phyloP scores from a whole-genome alignment of 2,113 vertebrate species.

The Odocoileus virginianus region DNA sequence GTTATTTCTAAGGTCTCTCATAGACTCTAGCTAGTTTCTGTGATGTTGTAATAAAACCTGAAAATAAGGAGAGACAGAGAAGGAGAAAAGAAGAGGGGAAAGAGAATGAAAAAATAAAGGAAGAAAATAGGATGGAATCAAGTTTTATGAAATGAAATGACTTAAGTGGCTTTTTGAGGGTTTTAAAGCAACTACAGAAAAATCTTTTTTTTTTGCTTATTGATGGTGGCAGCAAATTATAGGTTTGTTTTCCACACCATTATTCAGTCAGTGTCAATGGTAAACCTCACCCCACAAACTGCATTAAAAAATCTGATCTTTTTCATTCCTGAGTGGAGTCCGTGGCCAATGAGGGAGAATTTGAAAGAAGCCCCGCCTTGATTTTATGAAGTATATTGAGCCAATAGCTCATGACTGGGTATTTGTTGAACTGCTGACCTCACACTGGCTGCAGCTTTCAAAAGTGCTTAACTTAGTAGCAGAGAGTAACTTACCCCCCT shows the following conservation, averaged over 20 bases:
- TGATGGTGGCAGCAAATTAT: background rate
- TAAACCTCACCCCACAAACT: accelerated
- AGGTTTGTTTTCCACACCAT: background rate
- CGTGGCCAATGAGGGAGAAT: background rate
- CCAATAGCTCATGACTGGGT: background rate
- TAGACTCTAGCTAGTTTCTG: background rate
- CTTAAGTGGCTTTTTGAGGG: background rate
- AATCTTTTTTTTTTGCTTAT: background rate
- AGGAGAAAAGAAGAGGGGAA: background rate
- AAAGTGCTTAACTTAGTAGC: conserved; percentile 58
- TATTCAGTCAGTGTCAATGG: background rate
- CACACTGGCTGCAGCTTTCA: conserved; percentile 40
- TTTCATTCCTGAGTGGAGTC: background rate
- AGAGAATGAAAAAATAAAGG: background rate
- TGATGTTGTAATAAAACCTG: background rate
- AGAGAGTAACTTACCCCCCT: conserved; percentile 44
- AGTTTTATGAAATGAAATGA: background rate
- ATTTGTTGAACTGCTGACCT: conserved; percentile 30
- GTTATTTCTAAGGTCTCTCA: background rate
- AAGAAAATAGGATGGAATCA: background rate
- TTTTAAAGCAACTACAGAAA: background rate
- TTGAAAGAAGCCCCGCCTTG: background rate
- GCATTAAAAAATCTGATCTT: background rate
- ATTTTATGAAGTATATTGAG: background rate
- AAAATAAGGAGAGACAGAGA: background rate